Evolutionary conservation across 2,797 vertebrate genomes (phyloP), one percentile per base, ranked within the genome.

Genomic region (Eulemur rubriventer): DNA sequence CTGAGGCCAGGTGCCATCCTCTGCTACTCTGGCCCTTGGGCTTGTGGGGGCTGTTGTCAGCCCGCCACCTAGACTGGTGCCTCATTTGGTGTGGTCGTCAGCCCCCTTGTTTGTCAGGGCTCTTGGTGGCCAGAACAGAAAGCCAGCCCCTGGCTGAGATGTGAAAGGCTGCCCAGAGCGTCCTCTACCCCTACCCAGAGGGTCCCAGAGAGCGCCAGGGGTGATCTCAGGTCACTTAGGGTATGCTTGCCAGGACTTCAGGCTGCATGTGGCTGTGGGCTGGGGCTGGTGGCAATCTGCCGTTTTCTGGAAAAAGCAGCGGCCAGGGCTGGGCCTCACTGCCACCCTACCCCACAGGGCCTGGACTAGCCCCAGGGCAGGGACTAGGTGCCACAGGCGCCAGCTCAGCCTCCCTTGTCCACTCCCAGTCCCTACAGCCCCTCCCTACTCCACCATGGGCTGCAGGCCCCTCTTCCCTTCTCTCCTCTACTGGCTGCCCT

Each of bases 11-110:
- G 24, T 41, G 9, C 59, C 30, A 30, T 48, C 43, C 70, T n/a
- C 41, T 38, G 35, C 18, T 33, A 33, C 50, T 86, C 22, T 13
- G 22, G n/a, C 30, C 24, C 7, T 16, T 6, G 13, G 26, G 30
- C 18, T 24, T 30, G 16, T 38, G 13, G 41, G 9, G n/a, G n/a
- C 22, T 69, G 46, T 48, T 63, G 50, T 57, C 43, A 30, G 1
- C 22, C 33, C 5, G 4, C 57, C 2, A 0, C 52, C 16, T 22
- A 24, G 0, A 11, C 12, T 57, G 28, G 48, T 41, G 69, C 30
- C 73, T 63, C 14, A 4, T 52, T 55, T 22, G n/a, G 41, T 48
- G 61, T 28, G 18, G 30, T 50, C 10, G 20, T 46, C 26, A 9
- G 41, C 28, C 13, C 22, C 17, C 18, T 22, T 7, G 33, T 10